Base-by-base conservation (phyloP, 2,888 invertebrate genomes). In the Aphidoletes aphidimyza region DNA sequence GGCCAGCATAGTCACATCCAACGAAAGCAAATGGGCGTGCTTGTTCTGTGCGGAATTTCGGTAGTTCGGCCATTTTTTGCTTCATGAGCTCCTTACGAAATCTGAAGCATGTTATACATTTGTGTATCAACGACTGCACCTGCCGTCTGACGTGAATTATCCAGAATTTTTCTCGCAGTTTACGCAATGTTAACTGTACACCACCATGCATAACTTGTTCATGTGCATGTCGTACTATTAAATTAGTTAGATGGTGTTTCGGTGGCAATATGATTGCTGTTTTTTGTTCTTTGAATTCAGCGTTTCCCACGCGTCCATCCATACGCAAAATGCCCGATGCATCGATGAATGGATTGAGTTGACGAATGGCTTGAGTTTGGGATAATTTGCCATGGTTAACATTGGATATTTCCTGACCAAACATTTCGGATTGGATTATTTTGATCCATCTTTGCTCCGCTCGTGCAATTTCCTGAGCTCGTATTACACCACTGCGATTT, bases 221-320 rank as follows among this genome's bases (percentile, higher is more conserved):
- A 22, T 84, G 84, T 8, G 49, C 84, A 3, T 54, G n/a, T 17
- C 42, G 36, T 0, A 84, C 54, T 1, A 84, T 5, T 8, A 84
- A 22, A 2, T 0, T 45, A 1, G 39, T 36, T 19, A 85, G 22
- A 17, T 3, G 42, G 39, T 54, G 9, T 6, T 37, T 19, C 14
- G 42, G 17, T 69, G 85, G 47, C 17, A 83, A 30, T 14, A 85
- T 59, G 17, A 81, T 84, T 39, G 49, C 54, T n/a, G 84, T 49
- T 39, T 42, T 84, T n/a, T 78, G 36, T 14, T 36, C 19, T 9
- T 0, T 3, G 2, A 84, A n/a, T 8, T 39, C 17, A 0, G 81
- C 36, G 19, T 83, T 69, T 17, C 30, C 81, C 1, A 84, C 14
- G 81, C 84, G 84, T 22, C 84, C 84, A 30, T 78, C 34, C 39